Conservation (phyloP, 2,797 vertebrate species). For the Thamnophis elegans region DNA sequence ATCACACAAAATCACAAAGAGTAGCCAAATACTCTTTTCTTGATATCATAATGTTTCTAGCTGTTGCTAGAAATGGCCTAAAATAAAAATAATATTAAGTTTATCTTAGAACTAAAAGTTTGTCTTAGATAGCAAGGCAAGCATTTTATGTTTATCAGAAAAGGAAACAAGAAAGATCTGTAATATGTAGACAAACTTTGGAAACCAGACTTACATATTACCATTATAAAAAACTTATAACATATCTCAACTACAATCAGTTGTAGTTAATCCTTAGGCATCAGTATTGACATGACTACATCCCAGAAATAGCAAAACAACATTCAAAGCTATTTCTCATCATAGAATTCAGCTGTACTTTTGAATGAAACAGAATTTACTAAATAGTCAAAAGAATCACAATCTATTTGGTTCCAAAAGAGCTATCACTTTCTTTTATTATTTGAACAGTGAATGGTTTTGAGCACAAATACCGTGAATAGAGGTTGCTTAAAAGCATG, state of each 20-base stretch:
- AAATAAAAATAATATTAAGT: background rate
- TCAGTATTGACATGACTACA: slow-evolving; percentile 10
- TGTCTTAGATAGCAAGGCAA: slow-evolving; percentile 1
- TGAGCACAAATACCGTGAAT: background rate
- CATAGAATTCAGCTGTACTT: slow-evolving; percentile 33
- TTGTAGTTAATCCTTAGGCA: background rate
- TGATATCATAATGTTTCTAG: background rate
- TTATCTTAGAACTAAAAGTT: slow-evolving; percentile 8
- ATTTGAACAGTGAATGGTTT: background rate
- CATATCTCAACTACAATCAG: background rate
- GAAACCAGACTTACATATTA: slow-evolving; percentile 23
- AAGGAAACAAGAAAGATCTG: slow-evolving; percentile 22
- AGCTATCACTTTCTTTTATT: background rate
- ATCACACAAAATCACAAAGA: slow-evolving; percentile 21
- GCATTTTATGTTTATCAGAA: slow-evolving; percentile 33
- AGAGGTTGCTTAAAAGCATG: background rate
- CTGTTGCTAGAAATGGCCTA: slow-evolving; percentile 6
- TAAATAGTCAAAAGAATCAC: background rate
- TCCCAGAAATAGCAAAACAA: background rate
- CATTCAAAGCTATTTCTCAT: slow-evolving; percentile 47
- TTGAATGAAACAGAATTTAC: background rate
- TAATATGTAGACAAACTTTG: slow-evolving; percentile 38
- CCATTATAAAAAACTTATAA: slow-evolving; percentile 40
- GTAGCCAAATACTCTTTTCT: background rate
- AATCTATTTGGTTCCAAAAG: background rate